Conservation (phyloP, 2,797 vertebrate genomes). For the Carduelis carduelis region DNA sequence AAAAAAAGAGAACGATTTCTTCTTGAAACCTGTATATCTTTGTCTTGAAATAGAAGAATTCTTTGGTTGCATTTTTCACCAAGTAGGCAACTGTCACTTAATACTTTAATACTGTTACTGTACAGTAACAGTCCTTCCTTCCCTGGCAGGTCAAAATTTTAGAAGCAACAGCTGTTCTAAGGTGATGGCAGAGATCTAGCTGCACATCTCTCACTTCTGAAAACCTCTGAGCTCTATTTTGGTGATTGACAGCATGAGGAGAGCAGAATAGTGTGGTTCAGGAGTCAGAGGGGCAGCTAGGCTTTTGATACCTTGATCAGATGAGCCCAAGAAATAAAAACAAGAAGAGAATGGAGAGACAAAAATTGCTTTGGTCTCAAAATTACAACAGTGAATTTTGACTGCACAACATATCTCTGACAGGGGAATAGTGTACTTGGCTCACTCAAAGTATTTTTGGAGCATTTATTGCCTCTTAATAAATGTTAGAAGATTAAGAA, state of each 20-base stretch:
- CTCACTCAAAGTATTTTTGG: background rate
- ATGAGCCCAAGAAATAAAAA: background rate
- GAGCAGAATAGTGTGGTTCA: background rate
- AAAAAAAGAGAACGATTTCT: background rate
- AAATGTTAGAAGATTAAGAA: background rate
- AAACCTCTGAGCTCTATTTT: constrained; percentile 6
- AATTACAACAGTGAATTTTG: background rate
- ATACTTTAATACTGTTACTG: background rate
- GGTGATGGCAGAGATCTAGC: constrained; percentile 18
- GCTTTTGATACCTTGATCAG: background rate
- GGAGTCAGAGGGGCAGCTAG: background rate
- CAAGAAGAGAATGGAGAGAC: background rate
- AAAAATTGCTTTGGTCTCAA: background rate
- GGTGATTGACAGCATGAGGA: background rate
- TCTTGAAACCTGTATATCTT: background rate
- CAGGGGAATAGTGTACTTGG: background rate
- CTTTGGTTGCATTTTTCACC: background rate
- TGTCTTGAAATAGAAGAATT: background rate
- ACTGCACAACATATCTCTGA: background rate
- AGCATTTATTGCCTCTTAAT: background rate
- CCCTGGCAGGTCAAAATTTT: background rate
- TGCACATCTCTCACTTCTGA: constrained; percentile 1
- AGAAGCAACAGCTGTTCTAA: constrained; percentile 2
- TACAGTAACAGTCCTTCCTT: background rate
- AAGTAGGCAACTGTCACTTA: background rate